Percentiles rank a stretch among this genome's conserved stretches.
Conservation (phyloP, 30 jellyfish, hydroid and myxozoan genomes). For the Hydractinia echinata region DNA sequence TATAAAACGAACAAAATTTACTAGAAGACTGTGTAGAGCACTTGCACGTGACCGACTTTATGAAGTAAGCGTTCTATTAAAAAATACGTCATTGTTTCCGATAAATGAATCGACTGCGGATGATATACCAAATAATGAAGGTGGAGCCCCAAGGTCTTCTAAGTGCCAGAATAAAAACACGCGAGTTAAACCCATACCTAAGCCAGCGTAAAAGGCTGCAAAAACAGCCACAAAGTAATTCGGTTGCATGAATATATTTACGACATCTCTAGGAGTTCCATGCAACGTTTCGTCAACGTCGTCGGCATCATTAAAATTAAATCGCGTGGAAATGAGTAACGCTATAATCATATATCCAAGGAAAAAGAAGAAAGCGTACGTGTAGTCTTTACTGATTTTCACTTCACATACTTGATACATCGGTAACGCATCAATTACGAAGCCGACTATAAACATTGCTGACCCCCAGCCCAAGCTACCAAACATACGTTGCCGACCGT, state of each 20-base stretch:
- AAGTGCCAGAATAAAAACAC: conserved; percentile 96
- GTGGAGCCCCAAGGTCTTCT: conserved; percentile 99
- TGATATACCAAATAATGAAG: conserved; percentile 90
- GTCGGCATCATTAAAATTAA: conserved; percentile 57
- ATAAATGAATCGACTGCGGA: conserved; percentile 93
- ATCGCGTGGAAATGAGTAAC: conserved; percentile 63
- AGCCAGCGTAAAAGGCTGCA: conserved; percentile 98
- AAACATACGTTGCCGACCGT: conserved; percentile 98
- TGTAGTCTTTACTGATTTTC: conserved; percentile 85
- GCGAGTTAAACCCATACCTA: conserved; percentile 98
- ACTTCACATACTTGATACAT: conserved; percentile 85
- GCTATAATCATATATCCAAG: conserved; percentile 88
- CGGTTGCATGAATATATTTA: conserved; percentile 53
- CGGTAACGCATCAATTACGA: conserved; percentile 90
- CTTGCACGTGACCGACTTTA: conserved; percentile 79
- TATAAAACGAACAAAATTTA: conserved; percentile 75
- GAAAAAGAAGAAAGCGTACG: conserved; percentile 85
- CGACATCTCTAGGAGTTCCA: conserved; percentile 81
- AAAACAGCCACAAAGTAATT: conserved; percentile 60
- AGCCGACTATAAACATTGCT: conserved; percentile 95
- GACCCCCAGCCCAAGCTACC: conserved; percentile 99
- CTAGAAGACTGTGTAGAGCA: conserved; percentile 72
- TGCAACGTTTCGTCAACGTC: conserved; percentile 43
- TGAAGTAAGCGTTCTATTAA: conserved; percentile 68
- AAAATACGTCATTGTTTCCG: conserved; percentile 93